Evolutionary conservation across 1,140 invertebrate species (phyloP).

Genomic region (Monomorium pharaonis): DNA sequence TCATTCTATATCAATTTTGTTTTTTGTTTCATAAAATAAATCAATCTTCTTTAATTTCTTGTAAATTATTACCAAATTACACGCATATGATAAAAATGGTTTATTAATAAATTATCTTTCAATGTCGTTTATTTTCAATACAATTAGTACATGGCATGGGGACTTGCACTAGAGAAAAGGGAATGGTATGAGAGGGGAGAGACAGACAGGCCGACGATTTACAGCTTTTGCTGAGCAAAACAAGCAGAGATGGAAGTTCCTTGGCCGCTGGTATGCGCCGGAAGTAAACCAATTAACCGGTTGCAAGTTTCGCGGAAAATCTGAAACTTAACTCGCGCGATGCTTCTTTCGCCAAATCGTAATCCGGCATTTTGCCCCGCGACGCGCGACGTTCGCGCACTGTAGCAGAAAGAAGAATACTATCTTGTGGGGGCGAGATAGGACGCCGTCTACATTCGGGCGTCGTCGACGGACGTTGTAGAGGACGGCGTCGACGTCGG

Average conservation of each 20-base stretch:
- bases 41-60: background rate
- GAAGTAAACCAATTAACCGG: conserved; percentile 79
- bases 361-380: conserved; percentile 37
- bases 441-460: conserved; percentile 69
- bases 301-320: conserved; percentile 74
- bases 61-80: background rate
- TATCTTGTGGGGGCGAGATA: conserved; percentile 28
- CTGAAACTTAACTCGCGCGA: conserved; percentile 71
- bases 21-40: background rate
- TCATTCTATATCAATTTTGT: background rate
- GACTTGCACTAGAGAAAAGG: background rate
- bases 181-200: background rate
- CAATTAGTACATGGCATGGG: background rate
- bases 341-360: conserved; percentile 76
- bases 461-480: conserved; percentile 59
- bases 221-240: conserved; percentile 62
- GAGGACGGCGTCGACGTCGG: conserved; percentile 19
- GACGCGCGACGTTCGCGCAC: conserved; percentile 1
- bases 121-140: conserved; percentile 18
- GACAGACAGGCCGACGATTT: conserved; percentile 62
- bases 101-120: conserved; percentile 18
- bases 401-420: conserved; percentile 70
- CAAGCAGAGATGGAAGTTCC: conserved; percentile 68
- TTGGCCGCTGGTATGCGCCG: conserved; percentile 72
- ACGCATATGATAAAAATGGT: background rate